Evolutionary conservation across 2,888 invertebrate genomes (phyloP).

Genomic region (Pasiphila rectangulata): DNA sequence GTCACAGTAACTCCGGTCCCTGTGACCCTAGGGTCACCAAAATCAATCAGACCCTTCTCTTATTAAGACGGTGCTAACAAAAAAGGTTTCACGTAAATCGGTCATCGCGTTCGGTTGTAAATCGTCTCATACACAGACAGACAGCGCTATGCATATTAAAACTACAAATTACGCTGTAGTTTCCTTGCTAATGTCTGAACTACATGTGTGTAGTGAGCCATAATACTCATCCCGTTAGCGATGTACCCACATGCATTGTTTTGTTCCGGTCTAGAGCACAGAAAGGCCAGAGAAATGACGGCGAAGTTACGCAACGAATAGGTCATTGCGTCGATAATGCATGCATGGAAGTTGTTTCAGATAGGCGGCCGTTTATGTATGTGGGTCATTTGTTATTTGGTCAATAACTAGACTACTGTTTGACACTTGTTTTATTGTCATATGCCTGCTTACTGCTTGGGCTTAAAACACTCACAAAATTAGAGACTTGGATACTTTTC

Average conservation of each 20-base stretch:
- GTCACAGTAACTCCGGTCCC: too few relatives aligned
- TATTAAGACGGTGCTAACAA: too few relatives aligned
- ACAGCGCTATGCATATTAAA: too few relatives aligned
- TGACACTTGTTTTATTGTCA: background rate
- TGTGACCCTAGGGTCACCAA: too few relatives aligned
- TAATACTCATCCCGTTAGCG: conserved; percentile 16
- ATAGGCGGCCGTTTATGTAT: conserved; percentile 12
- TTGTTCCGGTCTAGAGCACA: conserved; percentile 24
- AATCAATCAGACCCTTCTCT: too few relatives aligned
- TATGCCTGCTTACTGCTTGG: background rate
- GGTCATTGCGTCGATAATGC: conserved; percentile 25
- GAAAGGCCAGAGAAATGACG: conserved; percentile 24
- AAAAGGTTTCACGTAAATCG: too few relatives aligned
- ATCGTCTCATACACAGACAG: background rate
- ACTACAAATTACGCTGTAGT: background rate
- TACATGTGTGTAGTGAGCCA: background rate
- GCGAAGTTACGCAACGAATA: conserved; percentile 19
- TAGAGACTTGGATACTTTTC: too few relatives aligned
- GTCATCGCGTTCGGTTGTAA: too few relatives aligned
- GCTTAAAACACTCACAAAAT: too few relatives aligned
- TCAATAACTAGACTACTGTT: conserved; percentile 1
- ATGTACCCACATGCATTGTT: conserved; percentile 14
- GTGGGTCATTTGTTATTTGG: conserved; percentile 9
- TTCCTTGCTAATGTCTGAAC: background rate
- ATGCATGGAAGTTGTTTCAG: conserved; percentile 14